These are phyloP conservation scores for Pseudopleuronectes americanus DNA, from an alignment of 2,797 vertebrate species.

Conservation along the genomic window DNA sequence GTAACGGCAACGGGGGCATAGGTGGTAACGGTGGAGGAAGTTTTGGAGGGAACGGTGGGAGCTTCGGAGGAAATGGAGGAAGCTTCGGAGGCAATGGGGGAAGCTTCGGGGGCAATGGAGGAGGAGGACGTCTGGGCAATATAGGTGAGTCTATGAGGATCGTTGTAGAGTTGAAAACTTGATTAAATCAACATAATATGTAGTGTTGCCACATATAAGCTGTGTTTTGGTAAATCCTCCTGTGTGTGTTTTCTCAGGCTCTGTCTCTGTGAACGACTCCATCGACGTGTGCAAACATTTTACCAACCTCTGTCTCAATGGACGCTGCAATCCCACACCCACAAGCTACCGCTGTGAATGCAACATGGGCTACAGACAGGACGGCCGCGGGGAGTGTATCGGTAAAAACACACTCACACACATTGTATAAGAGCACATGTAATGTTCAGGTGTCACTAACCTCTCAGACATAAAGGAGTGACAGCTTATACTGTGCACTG, in stretches of 20 bases:
- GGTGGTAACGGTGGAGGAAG: conserved; percentile 47
- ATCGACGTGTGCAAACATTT: conserved; percentile 97
- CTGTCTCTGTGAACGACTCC: conserved; percentile 90
- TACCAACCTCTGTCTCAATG: conserved; percentile 95
- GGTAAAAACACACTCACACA: conserved; percentile 80
- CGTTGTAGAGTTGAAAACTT: too few species aligned
- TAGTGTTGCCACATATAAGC: background rate
- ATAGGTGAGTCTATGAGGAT: conserved; percentile 58
- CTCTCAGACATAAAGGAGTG: background rate
- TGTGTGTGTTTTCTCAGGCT: conserved; percentile 65
- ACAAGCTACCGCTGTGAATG: conserved; percentile 97
- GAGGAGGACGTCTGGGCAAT: conserved; percentile 53
- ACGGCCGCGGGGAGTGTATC: conserved; percentile 93
- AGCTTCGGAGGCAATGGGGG: conserved; percentile 51
- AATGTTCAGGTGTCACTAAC: background rate
- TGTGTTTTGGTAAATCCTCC: conserved; percentile 5
- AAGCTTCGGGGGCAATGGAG: conserved; percentile 55
- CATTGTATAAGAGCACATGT: background rate
- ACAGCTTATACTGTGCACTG: conserved; percentile 40
- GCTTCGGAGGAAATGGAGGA: conserved; percentile 51
- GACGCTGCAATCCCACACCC: conserved; percentile 94
- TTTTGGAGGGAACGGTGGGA: conserved; percentile 38
- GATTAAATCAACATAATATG: background rate
- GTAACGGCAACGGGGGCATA: conserved; percentile 71
- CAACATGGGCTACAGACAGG: conserved; percentile 98